Conservation (phyloP, 2,113 vertebrate species). For the Prunella fulvescens region DNA sequence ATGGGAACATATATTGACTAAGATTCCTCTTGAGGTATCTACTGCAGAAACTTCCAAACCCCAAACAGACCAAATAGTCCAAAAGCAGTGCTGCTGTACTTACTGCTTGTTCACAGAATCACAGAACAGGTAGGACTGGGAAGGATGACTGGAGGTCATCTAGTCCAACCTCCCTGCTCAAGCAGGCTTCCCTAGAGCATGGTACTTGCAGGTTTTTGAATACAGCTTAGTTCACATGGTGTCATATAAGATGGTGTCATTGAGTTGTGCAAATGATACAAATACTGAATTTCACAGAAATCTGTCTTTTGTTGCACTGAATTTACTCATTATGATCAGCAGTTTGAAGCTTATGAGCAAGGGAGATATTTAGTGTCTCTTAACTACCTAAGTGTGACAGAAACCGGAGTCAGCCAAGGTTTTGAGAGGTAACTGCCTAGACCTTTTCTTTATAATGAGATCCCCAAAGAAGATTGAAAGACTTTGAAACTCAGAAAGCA, state of each 20-base stretch:
- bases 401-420: neutral
- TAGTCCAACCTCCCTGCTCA: neutral
- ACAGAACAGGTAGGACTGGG: neutral
- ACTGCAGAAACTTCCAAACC: neutral
- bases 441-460: constrained; percentile 28
- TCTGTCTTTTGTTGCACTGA: neutral
- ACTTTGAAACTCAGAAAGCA: neutral
- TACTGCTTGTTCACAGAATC: neutral
- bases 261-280: neutral
- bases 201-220: neutral
- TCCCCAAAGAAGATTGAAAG: neutral
- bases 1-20: neutral
- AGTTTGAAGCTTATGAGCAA: neutral
- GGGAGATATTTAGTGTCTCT: neutral
- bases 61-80: neutral
- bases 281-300: neutral
- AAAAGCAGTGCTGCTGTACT: neutral
- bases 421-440: neutral
- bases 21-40: neutral
- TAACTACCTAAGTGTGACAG: neutral
- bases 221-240: neutral
- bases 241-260: neutral
- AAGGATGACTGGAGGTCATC: neutral
- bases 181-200: neutral
- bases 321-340: neutral